Evolutionary conservation across 2,113 vertebrate genomes (phyloP).

Genomic region (Terrapene triunguis): DNA sequence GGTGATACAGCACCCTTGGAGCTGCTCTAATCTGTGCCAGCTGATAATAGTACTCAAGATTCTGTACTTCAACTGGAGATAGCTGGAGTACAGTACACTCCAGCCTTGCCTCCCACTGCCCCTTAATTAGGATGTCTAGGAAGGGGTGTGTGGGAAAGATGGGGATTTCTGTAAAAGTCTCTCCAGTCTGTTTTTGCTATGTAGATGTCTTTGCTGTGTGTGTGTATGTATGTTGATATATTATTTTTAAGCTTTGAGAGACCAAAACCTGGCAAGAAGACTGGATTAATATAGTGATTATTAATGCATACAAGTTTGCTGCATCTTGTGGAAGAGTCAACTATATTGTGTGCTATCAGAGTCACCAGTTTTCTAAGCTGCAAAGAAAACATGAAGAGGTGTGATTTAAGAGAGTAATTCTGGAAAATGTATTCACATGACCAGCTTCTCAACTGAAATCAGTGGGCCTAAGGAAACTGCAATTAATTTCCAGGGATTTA

Average conservation of each 20-base stretch:
- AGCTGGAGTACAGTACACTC: neutral
- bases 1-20: neutral
- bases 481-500: slow-evolving; percentile 21
- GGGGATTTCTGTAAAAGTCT: too few species aligned
- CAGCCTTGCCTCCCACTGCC: neutral
- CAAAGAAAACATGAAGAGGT: slow-evolving; percentile 20
- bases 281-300: neutral
- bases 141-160: too few species aligned
- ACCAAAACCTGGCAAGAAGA: neutral
- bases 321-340: neutral
- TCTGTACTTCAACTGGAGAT: neutral
- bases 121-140: neutral
- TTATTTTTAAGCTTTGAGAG: neutral
- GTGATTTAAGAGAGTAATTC: neutral
- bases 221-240: neutral
- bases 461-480: neutral
- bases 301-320: neutral
- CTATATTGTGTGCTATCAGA: neutral
- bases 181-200: neutral
- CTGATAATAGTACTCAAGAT: neutral
- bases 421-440: neutral
- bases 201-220: too few species aligned
- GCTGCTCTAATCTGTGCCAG: neutral
- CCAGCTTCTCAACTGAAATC: slow-evolving; percentile 1
- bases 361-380: neutral